Evolutionary conservation across 2,113 vertebrate genomes (phyloP).

Genomic region (Glaucidium brasilianum): DNA sequence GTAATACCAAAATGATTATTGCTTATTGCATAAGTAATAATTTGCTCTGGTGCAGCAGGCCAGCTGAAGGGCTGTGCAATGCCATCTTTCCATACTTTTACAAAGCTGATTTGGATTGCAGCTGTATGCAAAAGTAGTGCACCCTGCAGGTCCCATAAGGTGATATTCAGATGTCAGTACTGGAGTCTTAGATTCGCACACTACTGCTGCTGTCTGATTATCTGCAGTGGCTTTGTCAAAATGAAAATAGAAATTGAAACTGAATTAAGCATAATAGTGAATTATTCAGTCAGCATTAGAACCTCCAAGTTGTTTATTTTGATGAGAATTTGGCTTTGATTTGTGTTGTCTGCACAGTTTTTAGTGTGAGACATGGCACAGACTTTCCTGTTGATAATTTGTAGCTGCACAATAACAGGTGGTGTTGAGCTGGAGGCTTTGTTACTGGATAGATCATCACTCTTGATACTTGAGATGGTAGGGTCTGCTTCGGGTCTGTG

Average conservation of each 20-base stretch:
- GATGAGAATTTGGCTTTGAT: neutral
- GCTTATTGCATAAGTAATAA: neutral
- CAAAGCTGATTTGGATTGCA: neutral
- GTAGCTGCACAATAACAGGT: neutral
- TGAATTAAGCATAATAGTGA: neutral
- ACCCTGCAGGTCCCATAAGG: neutral
- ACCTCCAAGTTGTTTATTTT: neutral
- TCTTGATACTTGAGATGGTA: neutral
- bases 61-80: neutral
- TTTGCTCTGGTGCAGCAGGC: neutral
- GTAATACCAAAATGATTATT: neutral
- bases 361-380: neutral
- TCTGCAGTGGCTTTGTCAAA: neutral
- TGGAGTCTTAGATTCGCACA: neutral
- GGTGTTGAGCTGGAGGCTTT: neutral
- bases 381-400: neutral
- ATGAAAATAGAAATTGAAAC: neutral
- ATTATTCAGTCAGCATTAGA: neutral
- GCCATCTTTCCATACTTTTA: neutral
- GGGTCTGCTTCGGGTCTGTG: neutral
- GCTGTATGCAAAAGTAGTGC: neutral
- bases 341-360: neutral
- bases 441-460: neutral
- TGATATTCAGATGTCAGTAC: neutral
- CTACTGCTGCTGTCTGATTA: neutral